Conservation (phyloP, 2,113 vertebrate genomes). For the Osmerus eperlanus region DNA sequence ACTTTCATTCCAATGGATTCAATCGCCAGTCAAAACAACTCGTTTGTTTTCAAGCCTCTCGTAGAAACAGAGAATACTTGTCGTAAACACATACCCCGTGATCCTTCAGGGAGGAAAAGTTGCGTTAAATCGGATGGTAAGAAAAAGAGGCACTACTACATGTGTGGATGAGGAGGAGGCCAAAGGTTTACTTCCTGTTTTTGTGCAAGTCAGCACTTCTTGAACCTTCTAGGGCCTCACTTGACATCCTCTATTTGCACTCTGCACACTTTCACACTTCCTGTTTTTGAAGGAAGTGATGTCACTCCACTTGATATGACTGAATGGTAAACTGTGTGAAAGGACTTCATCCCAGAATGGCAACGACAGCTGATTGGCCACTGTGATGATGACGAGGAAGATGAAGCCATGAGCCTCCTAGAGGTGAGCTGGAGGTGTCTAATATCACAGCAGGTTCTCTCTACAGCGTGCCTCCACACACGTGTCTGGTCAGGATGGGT, state of each 20-base stretch:
- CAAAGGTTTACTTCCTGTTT: conserved; percentile 16
- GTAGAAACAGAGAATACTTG: background rate
- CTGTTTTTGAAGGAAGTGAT: background rate
- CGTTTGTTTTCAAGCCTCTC: background rate
- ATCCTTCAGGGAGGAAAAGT: conserved; percentile 27
- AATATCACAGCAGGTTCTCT: too few relatives aligned
- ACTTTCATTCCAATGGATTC: background rate
- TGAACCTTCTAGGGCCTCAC: conserved; percentile 5
- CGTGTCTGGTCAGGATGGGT: too few relatives aligned
- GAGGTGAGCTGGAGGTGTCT: too few relatives aligned
- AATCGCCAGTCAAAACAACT: background rate
- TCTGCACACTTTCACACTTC: background rate
- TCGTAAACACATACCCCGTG: background rate
- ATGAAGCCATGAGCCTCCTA: too few relatives aligned
- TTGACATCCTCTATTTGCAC: background rate
- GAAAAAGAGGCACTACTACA: conserved; percentile 68
- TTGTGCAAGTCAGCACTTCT: conserved; percentile 28
- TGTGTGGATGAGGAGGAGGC: conserved; percentile 62
- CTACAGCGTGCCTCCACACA: too few relatives aligned
- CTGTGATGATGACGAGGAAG: too few relatives aligned
- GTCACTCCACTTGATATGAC: background rate
- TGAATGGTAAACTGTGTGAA: background rate
- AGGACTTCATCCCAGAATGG: too few relatives aligned
- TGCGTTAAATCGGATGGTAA: conserved; percentile 34
- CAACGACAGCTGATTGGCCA: too few relatives aligned